These are phyloP conservation scores for Eulithis prunata DNA, from an alignment of 2,888 invertebrate species.

Conservation along the genomic window DNA sequence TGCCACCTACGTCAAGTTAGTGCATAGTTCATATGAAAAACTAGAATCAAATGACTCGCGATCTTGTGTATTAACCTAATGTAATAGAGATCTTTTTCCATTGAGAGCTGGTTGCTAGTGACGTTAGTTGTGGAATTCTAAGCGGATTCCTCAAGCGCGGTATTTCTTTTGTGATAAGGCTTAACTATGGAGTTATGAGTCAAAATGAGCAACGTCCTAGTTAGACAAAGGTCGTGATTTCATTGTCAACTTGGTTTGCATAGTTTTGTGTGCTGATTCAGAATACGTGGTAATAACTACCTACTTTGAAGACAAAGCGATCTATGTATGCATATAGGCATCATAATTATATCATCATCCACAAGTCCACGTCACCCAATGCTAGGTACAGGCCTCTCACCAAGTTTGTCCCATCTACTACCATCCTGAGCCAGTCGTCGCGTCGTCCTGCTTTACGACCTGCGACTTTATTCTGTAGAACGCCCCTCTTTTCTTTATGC, in stretches of 20 bases:
- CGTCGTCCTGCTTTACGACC: too few species aligned
- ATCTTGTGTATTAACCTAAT: not conserved
- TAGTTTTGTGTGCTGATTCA: conserved; percentile 23
- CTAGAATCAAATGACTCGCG: not conserved
- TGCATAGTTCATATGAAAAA: too few species aligned
- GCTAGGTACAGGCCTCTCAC: too few species aligned
- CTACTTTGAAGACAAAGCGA: not conserved
- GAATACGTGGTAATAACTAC: not conserved
- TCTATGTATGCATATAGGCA: not conserved
- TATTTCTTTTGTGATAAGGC: conserved; percentile 33
- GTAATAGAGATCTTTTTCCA: conserved; percentile 8
- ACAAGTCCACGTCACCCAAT: too few species aligned
- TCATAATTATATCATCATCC: too few species aligned
- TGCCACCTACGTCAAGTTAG: too few species aligned
- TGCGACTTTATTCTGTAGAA: too few species aligned
- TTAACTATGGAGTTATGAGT: conserved; percentile 31
- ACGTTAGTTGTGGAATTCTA: conserved; percentile 15
- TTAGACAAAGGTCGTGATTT: conserved; percentile 29
- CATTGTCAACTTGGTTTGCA: conserved; percentile 26
- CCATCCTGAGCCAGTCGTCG: too few species aligned
- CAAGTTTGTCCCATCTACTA: too few species aligned
- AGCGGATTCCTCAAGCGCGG: conserved; percentile 22
- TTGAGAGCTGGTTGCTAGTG: conserved; percentile 4
- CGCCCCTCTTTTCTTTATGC: too few species aligned
- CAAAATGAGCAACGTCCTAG: conserved; percentile 23